A percentile compares a stretch with the other conserved stretches of the same genome.
These are phyloP conservation scores for Galagoides demidoff DNA, from an alignment of 2,797 vertebrate genomes.

Conservation along the genomic window DNA sequence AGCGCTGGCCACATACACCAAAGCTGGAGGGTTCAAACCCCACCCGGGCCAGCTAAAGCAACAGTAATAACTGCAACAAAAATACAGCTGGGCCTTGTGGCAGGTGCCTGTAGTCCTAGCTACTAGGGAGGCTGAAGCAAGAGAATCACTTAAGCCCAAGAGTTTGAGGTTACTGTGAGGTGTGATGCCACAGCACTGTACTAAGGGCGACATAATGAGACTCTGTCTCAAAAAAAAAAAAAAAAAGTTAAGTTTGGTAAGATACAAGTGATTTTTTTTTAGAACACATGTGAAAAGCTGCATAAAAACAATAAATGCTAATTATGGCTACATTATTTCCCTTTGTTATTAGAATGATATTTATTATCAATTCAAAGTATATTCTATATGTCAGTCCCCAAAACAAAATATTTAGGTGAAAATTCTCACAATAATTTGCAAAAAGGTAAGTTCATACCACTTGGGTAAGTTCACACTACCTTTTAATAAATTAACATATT, in stretches of 20 bases:
- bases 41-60: no score
- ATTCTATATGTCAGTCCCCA: neutral
- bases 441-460: slow-evolving; percentile 25
- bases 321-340: neutral
- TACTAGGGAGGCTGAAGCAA: no score
- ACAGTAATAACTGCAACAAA: no score
- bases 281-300: neutral
- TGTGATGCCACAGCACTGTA: no score
- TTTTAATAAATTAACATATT: slow-evolving; percentile 13
- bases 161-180: no score
- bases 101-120: no score
- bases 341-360: neutral
- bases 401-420: slow-evolving; percentile 60
- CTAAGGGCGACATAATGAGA: no score
- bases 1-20: no score
- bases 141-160: no score
- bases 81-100: no score
- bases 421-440: slow-evolving; percentile 56
- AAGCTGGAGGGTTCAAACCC: no score
- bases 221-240: no score
- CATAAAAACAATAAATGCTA: slow-evolving; percentile 12
- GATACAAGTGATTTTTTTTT: neutral
- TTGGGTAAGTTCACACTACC: neutral
- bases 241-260: neutral
- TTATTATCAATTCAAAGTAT: slow-evolving; percentile 40